Percentiles rank a stretch among this genome's conserved stretches.
phyloP scores from a whole-genome alignment of 2,888 invertebrate species.

The Andrena hattorfiana region DNA sequence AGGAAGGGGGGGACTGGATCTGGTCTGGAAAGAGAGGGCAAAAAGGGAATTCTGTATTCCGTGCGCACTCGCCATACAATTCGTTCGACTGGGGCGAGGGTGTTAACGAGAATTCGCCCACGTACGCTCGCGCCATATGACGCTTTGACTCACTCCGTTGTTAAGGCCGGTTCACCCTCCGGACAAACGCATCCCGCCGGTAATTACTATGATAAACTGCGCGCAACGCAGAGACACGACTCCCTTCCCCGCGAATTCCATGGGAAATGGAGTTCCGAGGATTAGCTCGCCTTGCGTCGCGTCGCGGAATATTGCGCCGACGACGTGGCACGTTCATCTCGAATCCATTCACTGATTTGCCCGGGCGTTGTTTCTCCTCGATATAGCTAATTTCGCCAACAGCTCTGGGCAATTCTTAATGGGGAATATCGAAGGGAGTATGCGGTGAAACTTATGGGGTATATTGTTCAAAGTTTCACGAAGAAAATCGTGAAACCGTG shows the following conservation, averaged over 20 bases:
- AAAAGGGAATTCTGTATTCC: constrained; percentile 69
- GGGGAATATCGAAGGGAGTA: no score
- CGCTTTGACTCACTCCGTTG: constrained; percentile 75
- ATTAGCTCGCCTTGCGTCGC: constrained; percentile 25
- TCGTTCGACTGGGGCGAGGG: constrained; percentile 73
- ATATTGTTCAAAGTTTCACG: no score
- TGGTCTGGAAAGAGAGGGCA: constrained; percentile 27
- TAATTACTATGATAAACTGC: constrained; percentile 80
- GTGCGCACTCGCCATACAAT: constrained; percentile 70
- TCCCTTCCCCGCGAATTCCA: constrained; percentile 58
- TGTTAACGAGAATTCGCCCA: constrained; percentile 77
- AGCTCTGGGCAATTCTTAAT: no score
- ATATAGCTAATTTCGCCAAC: no score
- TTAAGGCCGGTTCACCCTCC: constrained; percentile 68
- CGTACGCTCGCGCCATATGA: constrained; percentile 77
- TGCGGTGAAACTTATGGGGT: no score
- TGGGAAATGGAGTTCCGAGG: constrained; percentile 41
- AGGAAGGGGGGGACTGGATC: constrained; percentile 4
- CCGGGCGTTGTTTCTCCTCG: no score
- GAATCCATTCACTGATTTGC: no score
- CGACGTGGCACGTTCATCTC: no score
- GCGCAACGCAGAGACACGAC: constrained; percentile 56
- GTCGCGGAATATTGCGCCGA: not conserved
- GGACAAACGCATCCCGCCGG: constrained; percentile 73
- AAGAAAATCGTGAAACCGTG: no score